Evolutionary conservation across 2,113 vertebrate species (phyloP).

Genomic region (Benthochromis sp.): DNA sequence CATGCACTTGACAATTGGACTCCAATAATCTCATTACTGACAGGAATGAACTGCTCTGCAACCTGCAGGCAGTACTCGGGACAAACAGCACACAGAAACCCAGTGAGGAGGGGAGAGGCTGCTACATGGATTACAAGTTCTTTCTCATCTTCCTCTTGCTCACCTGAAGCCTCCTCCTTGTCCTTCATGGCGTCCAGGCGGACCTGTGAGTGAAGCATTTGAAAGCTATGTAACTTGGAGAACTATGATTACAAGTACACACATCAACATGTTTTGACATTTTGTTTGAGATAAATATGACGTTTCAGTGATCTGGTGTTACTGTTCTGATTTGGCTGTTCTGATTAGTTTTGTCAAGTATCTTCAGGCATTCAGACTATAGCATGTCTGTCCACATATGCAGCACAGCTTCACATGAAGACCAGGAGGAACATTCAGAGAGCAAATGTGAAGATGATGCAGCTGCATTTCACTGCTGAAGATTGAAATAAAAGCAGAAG

Average conservation of each 20-base stretch:
- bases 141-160: not conserved
- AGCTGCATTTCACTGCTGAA: not conserved
- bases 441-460: not conserved
- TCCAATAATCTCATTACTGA: not conserved
- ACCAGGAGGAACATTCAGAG: not conserved
- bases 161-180: not conserved
- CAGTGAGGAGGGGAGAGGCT: not conserved
- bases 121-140: not conserved
- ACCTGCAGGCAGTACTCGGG: constrained; percentile 10
- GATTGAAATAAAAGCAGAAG: not conserved
- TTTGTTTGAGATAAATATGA: not conserved
- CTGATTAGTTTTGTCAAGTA: not conserved
- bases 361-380: not conserved
- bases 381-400: not conserved
- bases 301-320: not conserved
- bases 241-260: not conserved
- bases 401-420: not conserved
- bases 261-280: not conserved
- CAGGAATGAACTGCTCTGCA: constrained; percentile 9
- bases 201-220: constrained; percentile 25
- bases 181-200: not conserved
- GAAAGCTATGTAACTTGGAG: not conserved
- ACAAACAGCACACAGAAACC: not conserved
- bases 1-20: not conserved
- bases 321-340: not conserved